phyloP scores from a whole-genome alignment of 2,113 vertebrate species.

The Hydropotes inermis region DNA sequence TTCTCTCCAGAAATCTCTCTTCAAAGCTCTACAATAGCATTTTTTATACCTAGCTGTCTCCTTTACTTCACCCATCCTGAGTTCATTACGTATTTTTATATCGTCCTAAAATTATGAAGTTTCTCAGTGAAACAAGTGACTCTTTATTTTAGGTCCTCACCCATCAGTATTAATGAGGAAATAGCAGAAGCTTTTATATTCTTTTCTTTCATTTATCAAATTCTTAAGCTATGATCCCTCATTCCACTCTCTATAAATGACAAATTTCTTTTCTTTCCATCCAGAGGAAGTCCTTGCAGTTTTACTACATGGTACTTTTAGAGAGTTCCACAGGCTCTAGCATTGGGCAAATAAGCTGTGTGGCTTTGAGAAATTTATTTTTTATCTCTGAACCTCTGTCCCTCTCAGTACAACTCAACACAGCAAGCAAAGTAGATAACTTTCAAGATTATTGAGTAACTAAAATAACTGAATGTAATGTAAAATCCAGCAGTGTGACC shows the following conservation, averaged over 20 bases:
- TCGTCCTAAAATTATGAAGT: background rate
- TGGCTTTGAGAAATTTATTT: background rate
- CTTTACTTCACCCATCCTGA: background rate
- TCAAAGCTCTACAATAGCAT: background rate
- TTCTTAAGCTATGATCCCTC: background rate
- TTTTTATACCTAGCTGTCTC: background rate
- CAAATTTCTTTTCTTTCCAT: background rate
- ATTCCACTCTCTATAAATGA: background rate
- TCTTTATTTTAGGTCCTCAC: background rate
- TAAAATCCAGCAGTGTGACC: background rate
- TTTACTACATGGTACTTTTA: background rate
- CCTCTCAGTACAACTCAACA: background rate
- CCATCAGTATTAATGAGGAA: background rate
- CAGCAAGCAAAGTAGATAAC: background rate
- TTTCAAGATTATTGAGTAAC: background rate
- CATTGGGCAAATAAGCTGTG: background rate
- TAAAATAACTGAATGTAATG: background rate
- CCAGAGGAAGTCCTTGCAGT: background rate
- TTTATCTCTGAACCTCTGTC: background rate
- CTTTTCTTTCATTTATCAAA: background rate
- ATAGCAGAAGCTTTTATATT: background rate
- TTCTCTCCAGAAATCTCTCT: background rate
- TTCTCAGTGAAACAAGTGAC: background rate
- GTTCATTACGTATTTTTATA: background rate
- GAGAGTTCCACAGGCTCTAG: background rate